Evolutionary conservation across 2,797 vertebrate species (phyloP).

Genomic region (Huso huso): DNA sequence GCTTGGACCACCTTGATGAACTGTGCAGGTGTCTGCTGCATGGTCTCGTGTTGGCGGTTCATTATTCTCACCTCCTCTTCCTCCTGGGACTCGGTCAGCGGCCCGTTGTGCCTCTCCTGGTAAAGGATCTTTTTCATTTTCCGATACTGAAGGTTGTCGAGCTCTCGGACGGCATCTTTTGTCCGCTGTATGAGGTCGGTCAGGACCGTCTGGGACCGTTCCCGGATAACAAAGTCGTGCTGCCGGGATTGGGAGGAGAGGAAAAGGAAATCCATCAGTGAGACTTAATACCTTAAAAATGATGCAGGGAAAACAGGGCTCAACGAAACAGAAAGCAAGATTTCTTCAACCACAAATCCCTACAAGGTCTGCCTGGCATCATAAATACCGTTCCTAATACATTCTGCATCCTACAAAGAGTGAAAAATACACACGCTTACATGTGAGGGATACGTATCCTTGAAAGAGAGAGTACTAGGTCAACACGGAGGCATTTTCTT

Average conservation of each 20-base stretch:
- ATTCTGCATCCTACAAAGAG: background rate
- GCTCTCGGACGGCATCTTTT: constrained; percentile 76
- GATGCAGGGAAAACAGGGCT: background rate
- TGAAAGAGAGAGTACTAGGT: no score
- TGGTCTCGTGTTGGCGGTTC: background rate
- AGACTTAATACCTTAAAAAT: background rate
- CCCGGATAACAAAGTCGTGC: constrained; percentile 92
- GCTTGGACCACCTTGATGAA: background rate
- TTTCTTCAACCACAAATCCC: background rate
- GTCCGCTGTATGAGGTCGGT: constrained; percentile 93
- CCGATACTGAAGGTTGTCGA: constrained; percentile 80
- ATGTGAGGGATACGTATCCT: no score
- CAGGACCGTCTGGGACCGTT: constrained; percentile 72
- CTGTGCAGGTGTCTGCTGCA: background rate
- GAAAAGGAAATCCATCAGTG: background rate
- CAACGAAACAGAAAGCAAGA: background rate
- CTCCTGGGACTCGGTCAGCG: constrained; percentile 86
- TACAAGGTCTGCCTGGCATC: background rate
- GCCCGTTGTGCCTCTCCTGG: constrained; percentile 88
- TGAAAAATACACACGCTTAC: no score
- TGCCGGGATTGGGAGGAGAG: constrained; percentile 29
- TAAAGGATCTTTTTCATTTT: constrained; percentile 91
- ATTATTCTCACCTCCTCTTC: constrained; percentile 76
- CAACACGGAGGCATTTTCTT: no score
- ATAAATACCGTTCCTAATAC: background rate